phyloP scores from a whole-genome alignment of 2,113 vertebrate genomes.

The Euleptes europaea region DNA sequence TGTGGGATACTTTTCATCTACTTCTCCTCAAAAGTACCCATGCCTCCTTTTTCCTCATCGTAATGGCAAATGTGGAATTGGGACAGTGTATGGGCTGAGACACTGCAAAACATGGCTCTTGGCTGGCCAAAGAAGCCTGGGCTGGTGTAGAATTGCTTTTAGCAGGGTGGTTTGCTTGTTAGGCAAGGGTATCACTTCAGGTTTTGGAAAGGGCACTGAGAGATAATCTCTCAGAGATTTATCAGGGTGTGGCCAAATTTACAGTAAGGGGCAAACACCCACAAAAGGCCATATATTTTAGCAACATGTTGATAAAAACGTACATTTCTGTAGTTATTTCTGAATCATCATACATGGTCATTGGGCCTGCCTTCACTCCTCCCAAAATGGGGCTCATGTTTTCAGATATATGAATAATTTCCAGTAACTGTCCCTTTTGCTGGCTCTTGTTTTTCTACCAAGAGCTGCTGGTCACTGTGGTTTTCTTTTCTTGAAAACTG shows the following conservation, averaged over 20 bases:
- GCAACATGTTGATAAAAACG: neutral
- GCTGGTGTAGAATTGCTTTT: too few relatives aligned
- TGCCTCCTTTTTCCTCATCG: too few relatives aligned
- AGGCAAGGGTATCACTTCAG: neutral
- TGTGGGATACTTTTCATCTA: too few relatives aligned
- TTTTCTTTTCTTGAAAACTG: neutral
- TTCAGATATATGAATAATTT: neutral
- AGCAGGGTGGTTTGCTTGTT: neutral
- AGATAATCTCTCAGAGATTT: too few relatives aligned
- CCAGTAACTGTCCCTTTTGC: neutral
- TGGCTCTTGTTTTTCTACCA: neutral
- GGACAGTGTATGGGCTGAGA: too few relatives aligned
- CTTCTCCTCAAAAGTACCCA: too few relatives aligned
- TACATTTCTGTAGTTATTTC: too few relatives aligned
- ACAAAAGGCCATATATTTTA: neutral
- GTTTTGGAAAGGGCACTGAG: neutral
- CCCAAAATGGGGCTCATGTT: neutral
- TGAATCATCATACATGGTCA: neutral
- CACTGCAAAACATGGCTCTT: too few relatives aligned
- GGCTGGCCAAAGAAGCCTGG: too few relatives aligned
- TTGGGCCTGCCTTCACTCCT: neutral
- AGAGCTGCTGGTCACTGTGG: neutral
- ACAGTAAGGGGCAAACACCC: too few relatives aligned
- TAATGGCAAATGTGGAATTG: too few relatives aligned
- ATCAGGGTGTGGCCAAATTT: neutral